Percentiles rank a stretch among this genome's conserved stretches.
phyloP scores from a whole-genome alignment of 2,113 vertebrate genomes.

The Erythrocebus patas region DNA sequence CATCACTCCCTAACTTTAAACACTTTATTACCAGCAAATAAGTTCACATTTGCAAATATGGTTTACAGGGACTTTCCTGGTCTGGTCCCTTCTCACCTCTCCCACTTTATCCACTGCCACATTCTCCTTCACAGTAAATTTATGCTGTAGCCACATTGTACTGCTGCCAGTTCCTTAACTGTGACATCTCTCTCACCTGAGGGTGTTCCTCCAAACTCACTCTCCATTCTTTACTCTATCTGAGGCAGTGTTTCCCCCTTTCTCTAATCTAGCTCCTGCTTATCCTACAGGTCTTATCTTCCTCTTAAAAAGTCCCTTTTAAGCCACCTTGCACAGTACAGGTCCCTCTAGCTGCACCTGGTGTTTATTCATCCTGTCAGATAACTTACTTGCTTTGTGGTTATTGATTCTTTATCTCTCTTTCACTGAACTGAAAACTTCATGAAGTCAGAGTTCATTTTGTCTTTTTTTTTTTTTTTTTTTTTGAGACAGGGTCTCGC shows the following conservation, averaged over 20 bases:
- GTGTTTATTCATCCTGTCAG: not conserved
- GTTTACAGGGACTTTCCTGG: not conserved
- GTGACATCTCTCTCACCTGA: not conserved
- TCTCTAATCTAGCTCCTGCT: not conserved
- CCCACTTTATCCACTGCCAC: not conserved
- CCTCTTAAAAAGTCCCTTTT: not conserved
- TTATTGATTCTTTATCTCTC: conserved; percentile 18
- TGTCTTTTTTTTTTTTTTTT: too few species aligned
- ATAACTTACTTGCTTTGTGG: conserved; percentile 21
- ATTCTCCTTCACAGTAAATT: not conserved
- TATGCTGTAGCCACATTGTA: not conserved
- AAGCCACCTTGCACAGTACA: not conserved
- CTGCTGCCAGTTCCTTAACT: not conserved
- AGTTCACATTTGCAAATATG: not conserved
- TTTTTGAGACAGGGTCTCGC: too few species aligned
- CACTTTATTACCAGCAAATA: not conserved
- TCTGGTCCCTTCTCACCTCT: not conserved
- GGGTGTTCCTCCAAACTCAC: not conserved
- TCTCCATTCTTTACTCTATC: not conserved
- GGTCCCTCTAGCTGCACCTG: not conserved
- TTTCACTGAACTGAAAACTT: not conserved
- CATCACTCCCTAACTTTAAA: not conserved
- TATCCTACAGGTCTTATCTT: not conserved
- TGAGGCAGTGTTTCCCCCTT: not conserved
- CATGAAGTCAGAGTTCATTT: not conserved